phyloP scores from a whole-genome alignment of 1,140 invertebrate species.

The Anthonomus grandis region DNA sequence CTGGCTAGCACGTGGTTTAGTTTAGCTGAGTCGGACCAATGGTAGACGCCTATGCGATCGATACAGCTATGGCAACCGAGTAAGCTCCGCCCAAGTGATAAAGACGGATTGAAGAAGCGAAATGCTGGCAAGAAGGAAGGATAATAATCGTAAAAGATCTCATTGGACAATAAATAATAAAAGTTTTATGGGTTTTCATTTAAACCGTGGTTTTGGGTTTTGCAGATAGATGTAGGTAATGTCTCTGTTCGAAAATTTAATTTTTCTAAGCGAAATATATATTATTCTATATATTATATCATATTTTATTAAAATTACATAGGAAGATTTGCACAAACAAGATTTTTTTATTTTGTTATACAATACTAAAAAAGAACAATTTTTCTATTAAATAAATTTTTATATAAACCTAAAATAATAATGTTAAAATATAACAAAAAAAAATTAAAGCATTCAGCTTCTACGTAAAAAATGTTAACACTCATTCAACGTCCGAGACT shows the following conservation, averaged over 20 bases:
- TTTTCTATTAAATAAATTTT: no score
- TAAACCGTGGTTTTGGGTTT: slow-evolving; percentile 45
- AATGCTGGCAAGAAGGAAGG: slow-evolving; percentile 29
- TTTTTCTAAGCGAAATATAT: neutral
- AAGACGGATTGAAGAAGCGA: slow-evolving; percentile 11
- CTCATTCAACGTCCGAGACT: no score
- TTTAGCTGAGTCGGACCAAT: slow-evolving; percentile 37
- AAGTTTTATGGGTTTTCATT: slow-evolving; percentile 47
- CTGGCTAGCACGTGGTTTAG: slow-evolving; percentile 37
- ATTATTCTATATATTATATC: no score
- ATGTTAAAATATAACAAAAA: no score
- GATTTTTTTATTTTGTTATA: no score
- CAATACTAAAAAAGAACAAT: no score
- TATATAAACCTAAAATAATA: no score
- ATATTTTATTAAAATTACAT: no score
- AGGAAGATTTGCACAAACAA: no score
- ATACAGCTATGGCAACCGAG: slow-evolving; percentile 48
- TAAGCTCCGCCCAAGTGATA: slow-evolving; percentile 30
- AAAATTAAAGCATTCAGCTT: no score
- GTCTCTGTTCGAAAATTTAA: slow-evolving; percentile 33
- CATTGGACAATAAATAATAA: slow-evolving; percentile 50
- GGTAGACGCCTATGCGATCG: slow-evolving; percentile 26
- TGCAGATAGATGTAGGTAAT: slow-evolving; percentile 49
- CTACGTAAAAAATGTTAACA: no score
- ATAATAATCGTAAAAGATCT: slow-evolving; percentile 38